Evolutionary conservation across 2,797 vertebrate species (phyloP), one percentile per base, ranked within the genome.

Genomic region (Chelonia mydas): DNA sequence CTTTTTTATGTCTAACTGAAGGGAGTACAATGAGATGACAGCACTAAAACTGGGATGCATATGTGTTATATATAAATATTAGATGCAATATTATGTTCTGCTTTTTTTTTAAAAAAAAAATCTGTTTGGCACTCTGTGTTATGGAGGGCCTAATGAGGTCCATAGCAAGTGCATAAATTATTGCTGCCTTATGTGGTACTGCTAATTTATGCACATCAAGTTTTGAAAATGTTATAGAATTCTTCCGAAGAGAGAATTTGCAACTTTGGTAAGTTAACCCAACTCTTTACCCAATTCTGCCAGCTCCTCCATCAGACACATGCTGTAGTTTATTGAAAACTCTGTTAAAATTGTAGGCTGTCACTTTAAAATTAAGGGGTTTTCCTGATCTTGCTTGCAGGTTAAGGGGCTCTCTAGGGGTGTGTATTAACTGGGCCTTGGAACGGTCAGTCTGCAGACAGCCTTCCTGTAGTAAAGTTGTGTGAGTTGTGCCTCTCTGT

Each of bases 61-160:
- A 50, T 87, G 41, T 84, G 23, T 59, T 84, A 89, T 90, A 5
- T 77, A 25, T 85, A 80, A 95, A 78, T 89, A 84, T 91, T 95
- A 85, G 57, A 92, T 89, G 84, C 81, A 95, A 77, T 82, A 3
- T 88, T 53, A 25, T 68, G 59, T 49, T 16, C 19, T 15, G 72
- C 92, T 90, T 89, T 93, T 50, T 90, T 96, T 94, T 92, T 81
- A 41, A 41, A 15, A 57, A 91, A 51, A 81, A 92, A 93, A 94
- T 95, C 87, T 93, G 47, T 86, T 94, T 94, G 95, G 88, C 90
- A 59, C 94, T 95, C 83, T 94, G 27, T 77, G 90, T 74, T 90
- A 19, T 41, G 17, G 65, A 57, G 74, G 68, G 87, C 31, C 79
- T 96, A 96, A 97, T 95, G 96, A 92, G 93, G 94, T 93, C 96